Conservation (phyloP, 2,888 invertebrate genomes). For the Callinectes sapidus region DNA sequence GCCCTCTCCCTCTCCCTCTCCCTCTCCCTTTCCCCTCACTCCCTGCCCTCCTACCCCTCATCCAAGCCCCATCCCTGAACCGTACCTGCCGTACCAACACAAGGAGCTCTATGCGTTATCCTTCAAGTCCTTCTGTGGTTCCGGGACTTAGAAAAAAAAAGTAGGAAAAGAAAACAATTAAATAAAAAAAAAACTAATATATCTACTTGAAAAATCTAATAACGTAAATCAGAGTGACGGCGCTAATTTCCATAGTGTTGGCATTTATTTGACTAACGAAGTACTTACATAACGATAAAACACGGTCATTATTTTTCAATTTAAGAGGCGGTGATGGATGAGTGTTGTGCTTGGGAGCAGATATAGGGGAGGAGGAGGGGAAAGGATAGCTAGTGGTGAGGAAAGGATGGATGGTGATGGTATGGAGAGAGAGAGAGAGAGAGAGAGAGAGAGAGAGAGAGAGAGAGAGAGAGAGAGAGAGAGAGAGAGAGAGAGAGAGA, state of each 20-base stretch:
- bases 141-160: not conserved
- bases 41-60: not conserved
- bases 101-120: not conserved
- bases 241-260: not conserved
- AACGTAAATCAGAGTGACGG: not conserved
- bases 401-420: not conserved
- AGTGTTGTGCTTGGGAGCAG: not conserved
- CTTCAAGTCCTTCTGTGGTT: not conserved
- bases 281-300: not conserved
- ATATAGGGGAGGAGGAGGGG: not conserved
- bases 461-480: not conserved
- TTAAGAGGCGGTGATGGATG: slow-evolving; percentile 8
- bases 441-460: too few relatives aligned
- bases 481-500: not conserved
- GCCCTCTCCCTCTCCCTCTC: not conserved
- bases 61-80: not conserved
- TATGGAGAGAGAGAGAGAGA: not conserved
- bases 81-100: not conserved
- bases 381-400: not conserved
- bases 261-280: not conserved
- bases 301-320: not conserved
- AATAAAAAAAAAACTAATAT: not conserved
- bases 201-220: not conserved
- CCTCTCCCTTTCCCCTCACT: not conserved
- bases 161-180: not conserved